Conservation (phyloP, 2,888 invertebrate genomes). For the Heliothis peltigera region DNA sequence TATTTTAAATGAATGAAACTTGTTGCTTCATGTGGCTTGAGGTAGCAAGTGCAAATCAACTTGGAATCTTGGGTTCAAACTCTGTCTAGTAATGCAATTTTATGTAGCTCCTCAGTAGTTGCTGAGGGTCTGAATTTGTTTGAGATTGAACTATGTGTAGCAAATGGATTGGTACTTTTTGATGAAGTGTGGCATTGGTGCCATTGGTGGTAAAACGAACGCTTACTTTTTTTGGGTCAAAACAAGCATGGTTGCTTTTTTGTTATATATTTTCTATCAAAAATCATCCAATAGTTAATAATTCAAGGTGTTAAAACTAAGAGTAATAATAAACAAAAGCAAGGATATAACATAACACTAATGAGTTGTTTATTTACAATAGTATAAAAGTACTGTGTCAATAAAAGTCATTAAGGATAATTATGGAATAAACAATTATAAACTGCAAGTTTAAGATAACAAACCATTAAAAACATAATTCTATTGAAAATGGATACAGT, state of each 20-base stretch:
- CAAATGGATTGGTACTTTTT: too few relatives aligned
- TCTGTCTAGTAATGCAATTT: too few relatives aligned
- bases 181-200: too few relatives aligned
- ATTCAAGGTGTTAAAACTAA: not conserved
- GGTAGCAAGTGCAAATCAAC: not conserved
- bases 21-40: not conserved
- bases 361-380: not conserved
- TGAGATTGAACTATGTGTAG: too few relatives aligned
- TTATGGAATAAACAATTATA: constrained; percentile 4
- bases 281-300: too few relatives aligned
- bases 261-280: too few relatives aligned
- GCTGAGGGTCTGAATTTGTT: too few relatives aligned
- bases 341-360: not conserved
- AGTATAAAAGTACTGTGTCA: not conserved
- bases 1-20: not conserved
- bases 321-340: not conserved
- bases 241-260: too few relatives aligned
- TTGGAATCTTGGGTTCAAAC: too few relatives aligned
- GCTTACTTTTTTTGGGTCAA: too few relatives aligned
- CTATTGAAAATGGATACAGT: not conserved
- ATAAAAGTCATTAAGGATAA: not conserved
- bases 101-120: too few relatives aligned
- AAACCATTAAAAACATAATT: not conserved
- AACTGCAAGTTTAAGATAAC: not conserved
- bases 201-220: too few relatives aligned